These are phyloP conservation scores for Apteryx mantelli DNA, from an alignment of 2,113 vertebrate species.

Conservation along the genomic window DNA sequence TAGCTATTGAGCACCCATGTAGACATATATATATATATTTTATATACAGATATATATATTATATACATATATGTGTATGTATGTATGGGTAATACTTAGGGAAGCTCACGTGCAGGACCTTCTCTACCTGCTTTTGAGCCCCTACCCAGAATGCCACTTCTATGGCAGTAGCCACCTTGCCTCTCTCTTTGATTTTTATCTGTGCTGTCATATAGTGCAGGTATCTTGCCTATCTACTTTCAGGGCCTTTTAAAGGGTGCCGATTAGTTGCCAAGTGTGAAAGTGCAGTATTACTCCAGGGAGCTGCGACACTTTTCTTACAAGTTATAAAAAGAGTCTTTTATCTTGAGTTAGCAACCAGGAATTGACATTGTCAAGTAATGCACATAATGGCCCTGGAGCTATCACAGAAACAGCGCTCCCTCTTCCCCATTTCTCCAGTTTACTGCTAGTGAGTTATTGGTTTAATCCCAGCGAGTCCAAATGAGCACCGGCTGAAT, in stretches of 20 bases:
- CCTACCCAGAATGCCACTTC: neutral
- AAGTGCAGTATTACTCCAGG: neutral
- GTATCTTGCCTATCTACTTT: neutral
- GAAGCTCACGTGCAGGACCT: neutral
- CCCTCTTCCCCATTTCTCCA: neutral
- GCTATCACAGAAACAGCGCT: neutral
- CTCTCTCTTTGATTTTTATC: neutral
- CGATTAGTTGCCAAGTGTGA: neutral
- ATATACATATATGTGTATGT: neutral
- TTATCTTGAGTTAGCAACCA: constrained; percentile 9
- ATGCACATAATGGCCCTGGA: constrained; percentile 15
- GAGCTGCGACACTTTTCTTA: constrained; percentile 19
- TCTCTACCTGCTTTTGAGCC: neutral
- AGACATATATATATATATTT: neutral
- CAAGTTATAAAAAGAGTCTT: neutral
- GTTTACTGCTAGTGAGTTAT: neutral
- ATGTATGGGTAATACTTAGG: neutral
- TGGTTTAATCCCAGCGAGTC: neutral
- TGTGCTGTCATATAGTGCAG: neutral
- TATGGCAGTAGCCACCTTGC: neutral
- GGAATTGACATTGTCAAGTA: constrained; percentile 16
- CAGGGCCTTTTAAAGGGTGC: neutral
- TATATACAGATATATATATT: no score
- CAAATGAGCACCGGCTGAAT: neutral
- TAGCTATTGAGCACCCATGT: neutral